phyloP scores from a whole-genome alignment of 2,113 vertebrate species.

The Vombatus ursinus region DNA sequence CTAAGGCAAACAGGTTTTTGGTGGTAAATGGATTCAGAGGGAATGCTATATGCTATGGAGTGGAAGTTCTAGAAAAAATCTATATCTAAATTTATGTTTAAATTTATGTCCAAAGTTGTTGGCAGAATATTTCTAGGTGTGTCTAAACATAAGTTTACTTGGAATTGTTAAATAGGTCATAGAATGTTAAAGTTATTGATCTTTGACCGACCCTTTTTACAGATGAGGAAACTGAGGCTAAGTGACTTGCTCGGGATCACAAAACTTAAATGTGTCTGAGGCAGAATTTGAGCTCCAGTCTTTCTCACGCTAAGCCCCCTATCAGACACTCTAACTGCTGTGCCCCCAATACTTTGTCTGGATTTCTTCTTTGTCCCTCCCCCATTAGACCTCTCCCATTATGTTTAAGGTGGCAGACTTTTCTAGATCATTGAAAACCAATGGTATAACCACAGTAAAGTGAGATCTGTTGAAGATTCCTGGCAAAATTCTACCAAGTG shows the following conservation, averaged over 20 bases:
- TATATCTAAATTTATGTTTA: background rate
- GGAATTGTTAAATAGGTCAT: background rate
- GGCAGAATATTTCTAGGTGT: background rate
- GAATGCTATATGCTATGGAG: background rate
- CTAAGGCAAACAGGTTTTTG: background rate
- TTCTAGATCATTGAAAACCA: background rate
- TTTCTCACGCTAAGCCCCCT: background rate
- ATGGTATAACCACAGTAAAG: background rate
- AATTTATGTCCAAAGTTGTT: background rate
- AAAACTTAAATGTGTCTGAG: background rate
- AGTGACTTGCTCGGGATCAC: background rate
- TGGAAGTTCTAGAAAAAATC: background rate
- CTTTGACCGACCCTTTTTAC: background rate
- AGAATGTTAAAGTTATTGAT: background rate
- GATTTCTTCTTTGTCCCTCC: background rate
- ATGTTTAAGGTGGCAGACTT: background rate
- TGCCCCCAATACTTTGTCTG: background rate
- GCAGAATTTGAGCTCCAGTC: background rate
- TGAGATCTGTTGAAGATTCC: background rate
- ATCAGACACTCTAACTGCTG: background rate
- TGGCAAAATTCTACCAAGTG: background rate
- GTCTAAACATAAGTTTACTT: background rate
- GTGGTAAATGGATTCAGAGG: slow-evolving; percentile 11
- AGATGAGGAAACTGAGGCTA: background rate
- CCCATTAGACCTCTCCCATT: background rate